These are phyloP conservation scores for Fratercula arctica DNA, from an alignment of 2,797 vertebrate genomes.

Conservation along the genomic window DNA sequence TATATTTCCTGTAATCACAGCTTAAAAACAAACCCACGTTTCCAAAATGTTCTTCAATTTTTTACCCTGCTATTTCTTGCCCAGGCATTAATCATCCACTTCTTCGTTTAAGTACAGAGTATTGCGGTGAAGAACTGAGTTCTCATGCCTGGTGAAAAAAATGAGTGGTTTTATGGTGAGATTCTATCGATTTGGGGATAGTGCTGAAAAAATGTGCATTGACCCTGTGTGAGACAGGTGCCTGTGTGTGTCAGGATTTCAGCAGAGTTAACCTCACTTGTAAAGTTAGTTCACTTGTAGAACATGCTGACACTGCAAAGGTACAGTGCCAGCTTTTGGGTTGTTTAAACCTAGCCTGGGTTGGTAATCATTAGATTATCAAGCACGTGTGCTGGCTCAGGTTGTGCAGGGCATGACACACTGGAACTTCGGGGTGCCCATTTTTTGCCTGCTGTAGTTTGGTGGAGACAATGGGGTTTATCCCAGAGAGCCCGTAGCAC, in stretches of 20 bases:
- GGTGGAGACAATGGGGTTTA: neutral
- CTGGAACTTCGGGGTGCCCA: neutral
- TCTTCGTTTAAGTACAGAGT: neutral
- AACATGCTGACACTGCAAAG: neutral
- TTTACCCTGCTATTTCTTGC: conserved; percentile 20
- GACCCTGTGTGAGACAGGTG: neutral
- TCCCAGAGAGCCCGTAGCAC: neutral
- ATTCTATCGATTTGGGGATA: neutral
- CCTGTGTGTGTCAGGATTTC: neutral
- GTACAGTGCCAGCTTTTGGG: neutral
- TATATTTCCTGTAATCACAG: conserved; percentile 13
- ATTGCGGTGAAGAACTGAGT: neutral
- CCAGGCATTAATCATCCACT: conserved; percentile 15
- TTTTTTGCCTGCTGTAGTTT: neutral
- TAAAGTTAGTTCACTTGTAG: neutral
- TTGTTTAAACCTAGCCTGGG: neutral
- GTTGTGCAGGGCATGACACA: neutral
- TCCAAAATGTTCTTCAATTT: conserved; percentile 14
- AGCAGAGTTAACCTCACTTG: neutral
- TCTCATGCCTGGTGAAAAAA: neutral
- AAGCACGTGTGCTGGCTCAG: neutral
- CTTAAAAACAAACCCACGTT: neutral
- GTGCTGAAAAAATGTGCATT: neutral
- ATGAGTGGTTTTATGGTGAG: neutral
- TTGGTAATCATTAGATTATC: neutral